Base-by-base conservation (phyloP, 2,888 invertebrate species). In the Pherbina coryleti region DNA sequence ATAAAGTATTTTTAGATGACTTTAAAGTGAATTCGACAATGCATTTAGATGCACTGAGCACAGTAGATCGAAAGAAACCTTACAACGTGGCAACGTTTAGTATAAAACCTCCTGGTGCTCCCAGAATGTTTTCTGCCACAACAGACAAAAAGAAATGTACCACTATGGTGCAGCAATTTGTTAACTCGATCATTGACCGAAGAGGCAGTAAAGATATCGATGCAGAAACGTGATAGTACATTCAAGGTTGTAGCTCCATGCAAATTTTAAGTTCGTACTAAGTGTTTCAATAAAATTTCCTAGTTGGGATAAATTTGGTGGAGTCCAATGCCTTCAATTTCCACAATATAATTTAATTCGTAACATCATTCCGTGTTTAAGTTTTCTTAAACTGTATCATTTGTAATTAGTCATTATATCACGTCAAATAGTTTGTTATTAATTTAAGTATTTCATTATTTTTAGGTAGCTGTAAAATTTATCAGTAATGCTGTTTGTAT, bases 151-250 rank as follows among this genome's bases (percentile, higher is more conserved):
- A 66, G 34, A 53, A 5, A 70, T 37, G 14, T n/a, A n/a, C n/a
- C n/a, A n/a, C 79, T 53, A 79, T 81, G 53, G 79, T 85, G 77
- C 82, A 85, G 64, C 78, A 81, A 69, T 83, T 84, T 75, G 51
- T 85, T 25, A 78, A 82, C 25, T 83, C 71, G 25, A 75, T 83
- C 31, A 73, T 83, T 8, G 83, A 85, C 62, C 82, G 82, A 76
- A 82, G 79, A 14, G 70, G 79, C 19, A 55, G 19, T 5, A 85
- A 83, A 76, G 84, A 82, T 37, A 71, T 70, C 28, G 19, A 80
- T 25, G 64, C 70, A 60, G 34, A 76, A 25, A 22, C 74, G 37
- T 85, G 80, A 85, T 85, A 19, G 1, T 55, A 5, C 8, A 1
- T 19, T n/a, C 2, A 2, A 3, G 55, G 7, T 55, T 19, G 19